Base-by-base conservation (phyloP, 2,888 invertebrate genomes). In the Eristalinus sepulchralis region DNA sequence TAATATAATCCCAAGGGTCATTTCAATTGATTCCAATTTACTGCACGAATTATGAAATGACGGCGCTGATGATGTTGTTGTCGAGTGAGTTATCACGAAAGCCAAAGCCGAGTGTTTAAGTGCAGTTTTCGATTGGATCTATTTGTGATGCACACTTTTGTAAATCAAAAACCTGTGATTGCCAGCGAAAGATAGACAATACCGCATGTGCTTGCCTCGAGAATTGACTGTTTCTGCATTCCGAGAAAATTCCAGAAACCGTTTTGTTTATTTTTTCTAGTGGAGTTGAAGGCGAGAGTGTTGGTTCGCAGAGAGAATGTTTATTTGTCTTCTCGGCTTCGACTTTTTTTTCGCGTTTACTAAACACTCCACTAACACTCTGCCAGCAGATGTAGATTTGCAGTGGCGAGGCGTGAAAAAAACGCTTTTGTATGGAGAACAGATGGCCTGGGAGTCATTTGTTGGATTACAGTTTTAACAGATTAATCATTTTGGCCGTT, bases 21-120 rank as follows among this genome's bases (percentile, higher is more conserved):
- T 92, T 91, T 92, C 90, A 92, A 92, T 92, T 92, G 89, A 90
- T 89, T 89, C 89, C 90, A 92, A 92, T 92, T 92, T 88, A 90
- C 66, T 63, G 88, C 90, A 89, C 20, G 92, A 92, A 89, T 75
- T 82, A 83, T 83, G 79, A 87, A 87, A 83, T 83, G 57, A 64
- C 57, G 70, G 64, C 55, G 75, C 36, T 68, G 71, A 59, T 66
- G 67, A 34, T 68, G 82, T 47, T 67, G 59, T 57, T 57, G 57
- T 13, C 17, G 11, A 68, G 73, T 83, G 71, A 71, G 68, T 71
- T 66, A 63, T 80, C 80, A 55, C 53, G 31, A 27, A 71, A 82
- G 24, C 27, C 60, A 53, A 55, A 39, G 60, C 39, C 31, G 55
- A 27, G 63, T 63, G 33, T 39, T 47, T 20, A 53, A 80, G 33